Conservation (phyloP, 2,113 vertebrate genomes). For the Antechinus stuartii region DNA sequence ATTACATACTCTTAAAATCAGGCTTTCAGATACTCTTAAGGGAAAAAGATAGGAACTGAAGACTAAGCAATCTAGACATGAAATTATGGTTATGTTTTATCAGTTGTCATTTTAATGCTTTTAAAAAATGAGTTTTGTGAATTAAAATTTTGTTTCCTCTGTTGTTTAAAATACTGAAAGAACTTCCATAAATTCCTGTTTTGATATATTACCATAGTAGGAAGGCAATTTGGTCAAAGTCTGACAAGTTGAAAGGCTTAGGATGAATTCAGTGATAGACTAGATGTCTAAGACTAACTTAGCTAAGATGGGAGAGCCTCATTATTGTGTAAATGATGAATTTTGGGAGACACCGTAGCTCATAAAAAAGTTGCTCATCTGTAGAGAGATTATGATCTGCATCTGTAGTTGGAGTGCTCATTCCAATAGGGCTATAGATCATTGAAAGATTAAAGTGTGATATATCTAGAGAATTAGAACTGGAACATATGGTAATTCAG, state of each 20-base stretch:
- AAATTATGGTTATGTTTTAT: neutral
- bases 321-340: neutral
- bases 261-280: neutral
- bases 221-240: neutral
- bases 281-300: neutral
- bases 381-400: neutral
- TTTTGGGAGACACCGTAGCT: neutral
- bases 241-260: neutral
- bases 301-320: neutral
- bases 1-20: neutral
- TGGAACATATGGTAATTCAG: neutral
- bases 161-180: neutral
- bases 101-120: neutral
- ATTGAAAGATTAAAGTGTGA: neutral
- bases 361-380: neutral
- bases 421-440: neutral
- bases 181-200: neutral
- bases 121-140: neutral
- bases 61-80: neutral
- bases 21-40: neutral
- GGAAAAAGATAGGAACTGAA: neutral
- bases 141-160: neutral
- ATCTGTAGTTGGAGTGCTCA: neutral
- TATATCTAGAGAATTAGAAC: neutral
- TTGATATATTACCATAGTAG: neutral